Base-by-base conservation (phyloP, 1,140 invertebrate species). In the Papilio glaucus region DNA sequence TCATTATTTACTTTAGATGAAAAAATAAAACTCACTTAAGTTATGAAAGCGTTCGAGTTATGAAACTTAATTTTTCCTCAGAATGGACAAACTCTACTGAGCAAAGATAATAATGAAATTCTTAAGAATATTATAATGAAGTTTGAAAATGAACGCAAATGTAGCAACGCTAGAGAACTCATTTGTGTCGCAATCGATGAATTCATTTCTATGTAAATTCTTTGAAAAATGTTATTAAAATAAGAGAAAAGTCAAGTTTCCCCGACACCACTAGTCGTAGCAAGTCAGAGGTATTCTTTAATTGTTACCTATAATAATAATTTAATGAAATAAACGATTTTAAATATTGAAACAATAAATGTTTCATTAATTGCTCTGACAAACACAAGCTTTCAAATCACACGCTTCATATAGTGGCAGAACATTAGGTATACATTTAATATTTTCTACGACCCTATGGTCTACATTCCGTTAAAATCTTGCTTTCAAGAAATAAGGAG, bases 91-190 rank as follows among this genome's bases (percentile, higher is more conserved):
- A n/a, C n/a, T 49, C 18, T 49, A 49, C 45, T 10, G 18, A 49
- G 18, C 45, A 5, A 49, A 21, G 15, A 49, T 21, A 49, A 49
- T 49, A 49, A 21, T 24, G 9, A 49, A 49, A 49, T 1, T 24
- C 45, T 49, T 49, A 18, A 49, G 45, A 49, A 21, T 49, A 49
- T 49, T 49, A 49, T 24, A 49, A 49, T 49, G 9, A 49, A 49
- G 45, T 49, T 49, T 15, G 8, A 21, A 9, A n/a, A n/a, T n/a
- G 45, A 49, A 49, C 18, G 45, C 21, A 18, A 10, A 9, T 21
- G 15, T 18, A 21, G 15, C 7, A n/a, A n/a, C n/a, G n/a, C n/a
- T 12, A 10, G 7, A 49, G 18, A 21, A 49, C 18, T 49, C 45
- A 49, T 49, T 49, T 21, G 45, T 21, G 18, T 10, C 18, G 18